Evolutionary conservation across 92 coral and sea anemone genomes (phyloP).

Genomic region (Actinostola sp.): DNA sequence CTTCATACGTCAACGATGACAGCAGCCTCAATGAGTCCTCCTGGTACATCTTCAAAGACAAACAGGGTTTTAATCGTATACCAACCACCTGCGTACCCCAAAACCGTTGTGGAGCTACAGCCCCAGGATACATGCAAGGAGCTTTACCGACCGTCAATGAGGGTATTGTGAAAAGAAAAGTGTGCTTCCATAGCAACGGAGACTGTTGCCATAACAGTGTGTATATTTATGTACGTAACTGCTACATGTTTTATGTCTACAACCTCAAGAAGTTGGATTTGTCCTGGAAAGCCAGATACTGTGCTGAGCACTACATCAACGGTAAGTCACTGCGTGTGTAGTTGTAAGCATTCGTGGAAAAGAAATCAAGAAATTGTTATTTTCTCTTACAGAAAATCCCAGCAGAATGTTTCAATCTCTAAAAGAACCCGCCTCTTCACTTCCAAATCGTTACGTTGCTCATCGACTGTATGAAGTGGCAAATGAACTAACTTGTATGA

Average conservation of each 20-base stretch:
- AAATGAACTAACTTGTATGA: background rate
- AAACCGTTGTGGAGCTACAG: conserved; percentile 18
- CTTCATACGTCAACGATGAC: conserved; percentile 20
- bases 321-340: background rate
- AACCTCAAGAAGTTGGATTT: conserved; percentile 23
- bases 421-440: background rate
- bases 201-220: conserved; percentile 22
- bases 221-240: conserved; percentile 29
- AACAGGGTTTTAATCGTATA: conserved; percentile 7
- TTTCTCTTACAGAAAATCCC: background rate
- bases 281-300: conserved; percentile 36
- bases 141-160: conserved; percentile 20
- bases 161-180: conserved; percentile 29
- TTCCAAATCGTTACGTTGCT: background rate
- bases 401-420: conserved; percentile 3
- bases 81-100: conserved; percentile 14
- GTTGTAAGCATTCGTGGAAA: background rate
- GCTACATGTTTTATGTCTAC: conserved; percentile 30
- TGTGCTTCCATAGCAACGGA: conserved; percentile 30
- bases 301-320: background rate
- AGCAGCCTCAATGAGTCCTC: conserved; percentile 17
- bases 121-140: conserved; percentile 27
- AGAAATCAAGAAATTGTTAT: background rate
- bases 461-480: conserved; percentile 1
- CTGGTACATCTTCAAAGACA: conserved; percentile 19